Percentiles rank a stretch among this genome's conserved stretches.
Conservation (phyloP, 1,140 invertebrate genomes). For the Pollicipes pollicipes region DNA sequence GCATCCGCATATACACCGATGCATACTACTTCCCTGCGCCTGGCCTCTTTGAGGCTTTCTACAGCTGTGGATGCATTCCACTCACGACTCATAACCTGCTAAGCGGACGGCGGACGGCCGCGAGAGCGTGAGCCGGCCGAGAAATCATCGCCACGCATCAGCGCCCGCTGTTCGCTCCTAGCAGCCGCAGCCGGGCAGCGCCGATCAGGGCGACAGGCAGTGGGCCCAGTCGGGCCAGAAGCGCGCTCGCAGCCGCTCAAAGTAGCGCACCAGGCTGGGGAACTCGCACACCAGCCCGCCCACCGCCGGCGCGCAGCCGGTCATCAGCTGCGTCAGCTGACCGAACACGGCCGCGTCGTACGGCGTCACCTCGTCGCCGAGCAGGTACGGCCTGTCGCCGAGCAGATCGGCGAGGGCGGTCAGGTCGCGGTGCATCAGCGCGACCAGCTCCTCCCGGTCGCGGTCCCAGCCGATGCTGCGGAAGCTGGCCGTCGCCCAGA, state of each 20-base stretch:
- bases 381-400: constrained; percentile 4
- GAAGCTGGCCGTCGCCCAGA: neutral
- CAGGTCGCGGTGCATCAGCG: constrained; percentile 7
- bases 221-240: constrained; percentile 28
- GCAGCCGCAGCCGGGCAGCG: too few relatives aligned
- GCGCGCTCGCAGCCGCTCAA: constrained; percentile 23
- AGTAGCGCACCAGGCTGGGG: constrained; percentile 20
- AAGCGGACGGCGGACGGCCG: too few relatives aligned
- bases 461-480: constrained; percentile 10
- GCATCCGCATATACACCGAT: too few relatives aligned
- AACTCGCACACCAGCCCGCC: neutral
- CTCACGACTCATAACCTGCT: too few relatives aligned
- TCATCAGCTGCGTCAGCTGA: neutral
- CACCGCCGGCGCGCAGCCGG: neutral
- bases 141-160: too few relatives aligned
- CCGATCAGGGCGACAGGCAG: too few relatives aligned
- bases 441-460: constrained; percentile 9
- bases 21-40: too few relatives aligned
- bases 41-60: too few relatives aligned
- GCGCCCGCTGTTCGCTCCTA: too few relatives aligned
- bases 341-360: constrained; percentile 1
- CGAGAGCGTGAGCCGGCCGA: too few relatives aligned
- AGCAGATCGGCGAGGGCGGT: constrained; percentile 7
- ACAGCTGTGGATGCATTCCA: too few relatives aligned
- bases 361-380: neutral